Conservation (phyloP, 2,888 invertebrate species). For the Panzeria rudis region DNA sequence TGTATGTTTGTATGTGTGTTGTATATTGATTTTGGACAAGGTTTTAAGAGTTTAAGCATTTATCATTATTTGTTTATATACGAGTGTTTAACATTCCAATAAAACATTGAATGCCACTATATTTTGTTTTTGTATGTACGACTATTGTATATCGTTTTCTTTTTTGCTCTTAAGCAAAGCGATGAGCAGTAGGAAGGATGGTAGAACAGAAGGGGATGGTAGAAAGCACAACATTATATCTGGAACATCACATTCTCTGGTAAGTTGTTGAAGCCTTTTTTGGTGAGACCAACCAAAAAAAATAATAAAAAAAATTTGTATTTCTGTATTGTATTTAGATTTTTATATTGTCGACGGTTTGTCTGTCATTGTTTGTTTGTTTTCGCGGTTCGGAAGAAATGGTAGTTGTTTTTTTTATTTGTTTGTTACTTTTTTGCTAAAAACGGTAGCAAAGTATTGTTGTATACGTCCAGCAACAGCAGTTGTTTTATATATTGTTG, state of each 20-base stretch:
- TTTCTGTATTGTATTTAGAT: conserved; percentile 69
- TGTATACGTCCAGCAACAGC: conserved; percentile 11
- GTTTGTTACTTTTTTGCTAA: neutral
- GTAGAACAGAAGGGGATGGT: neutral
- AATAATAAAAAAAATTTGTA: conserved; percentile 19
- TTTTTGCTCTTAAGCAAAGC: neutral
- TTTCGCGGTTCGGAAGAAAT: conserved; percentile 45
- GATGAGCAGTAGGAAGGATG: neutral
- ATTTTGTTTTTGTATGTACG: conserved; percentile 10
- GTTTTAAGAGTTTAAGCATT: conserved; percentile 76
- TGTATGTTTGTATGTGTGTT: conserved; percentile 28
- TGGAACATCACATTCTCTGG: conserved; percentile 42
- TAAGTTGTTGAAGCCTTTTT: conserved; percentile 14
- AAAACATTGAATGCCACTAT: conserved; percentile 73
- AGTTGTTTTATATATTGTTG: conserved; percentile 57
- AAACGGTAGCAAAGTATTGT: conserved; percentile 35
- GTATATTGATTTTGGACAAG: conserved; percentile 56
- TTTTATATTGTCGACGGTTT: conserved; percentile 74
- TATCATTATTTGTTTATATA: conserved; percentile 82
- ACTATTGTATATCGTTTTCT: conserved; percentile 30
- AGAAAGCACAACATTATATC: conserved; percentile 34
- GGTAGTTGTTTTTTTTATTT: conserved; percentile 23
- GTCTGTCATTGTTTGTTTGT: conserved; percentile 73
- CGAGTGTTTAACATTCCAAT: conserved; percentile 81
- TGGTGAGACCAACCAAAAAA: conserved; percentile 3